Percentiles rank a stretch among this genome's conserved stretches.
phyloP scores from a whole-genome alignment of 2,113 vertebrate genomes.

The Balaeniceps rex region DNA sequence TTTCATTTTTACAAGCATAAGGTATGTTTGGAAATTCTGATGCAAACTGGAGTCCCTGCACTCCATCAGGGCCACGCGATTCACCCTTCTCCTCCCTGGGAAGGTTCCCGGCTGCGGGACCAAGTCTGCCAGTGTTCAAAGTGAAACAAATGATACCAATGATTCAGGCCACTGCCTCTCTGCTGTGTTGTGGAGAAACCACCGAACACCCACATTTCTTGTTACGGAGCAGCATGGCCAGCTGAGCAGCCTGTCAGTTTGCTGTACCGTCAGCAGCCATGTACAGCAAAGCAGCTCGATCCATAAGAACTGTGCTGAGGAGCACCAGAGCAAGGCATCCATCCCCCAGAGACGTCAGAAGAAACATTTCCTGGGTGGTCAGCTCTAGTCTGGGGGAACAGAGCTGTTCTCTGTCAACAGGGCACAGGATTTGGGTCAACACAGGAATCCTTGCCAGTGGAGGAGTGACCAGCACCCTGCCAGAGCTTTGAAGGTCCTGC shows the following conservation, averaged over 20 bases:
- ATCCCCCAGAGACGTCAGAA: neutral
- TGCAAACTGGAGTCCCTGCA: no score
- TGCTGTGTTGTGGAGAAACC: neutral
- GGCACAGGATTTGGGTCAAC: neutral
- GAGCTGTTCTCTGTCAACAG: neutral
- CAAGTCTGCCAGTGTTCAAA: neutral
- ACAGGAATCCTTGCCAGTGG: neutral
- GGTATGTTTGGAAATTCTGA: neutral
- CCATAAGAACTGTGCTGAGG: neutral
- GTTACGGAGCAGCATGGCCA: neutral
- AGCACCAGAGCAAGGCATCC: neutral
- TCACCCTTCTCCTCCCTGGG: neutral
- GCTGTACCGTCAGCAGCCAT: neutral
- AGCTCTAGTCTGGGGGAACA: neutral
- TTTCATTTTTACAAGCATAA: neutral
- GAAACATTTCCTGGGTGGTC: neutral
- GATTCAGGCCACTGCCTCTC: neutral
- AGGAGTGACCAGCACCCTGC: neutral
- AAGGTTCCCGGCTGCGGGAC: neutral
- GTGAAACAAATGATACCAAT: neutral
- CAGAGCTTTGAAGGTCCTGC: neutral
- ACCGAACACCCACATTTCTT: neutral
- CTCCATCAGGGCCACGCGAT: accelerated
- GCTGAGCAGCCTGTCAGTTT: neutral
- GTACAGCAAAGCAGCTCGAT: neutral